A percentile compares a stretch with the other conserved stretches of the same genome.
Evolutionary conservation across 2,113 vertebrate genomes (phyloP).

Genomic region (Cyanoliseus patagonus): DNA sequence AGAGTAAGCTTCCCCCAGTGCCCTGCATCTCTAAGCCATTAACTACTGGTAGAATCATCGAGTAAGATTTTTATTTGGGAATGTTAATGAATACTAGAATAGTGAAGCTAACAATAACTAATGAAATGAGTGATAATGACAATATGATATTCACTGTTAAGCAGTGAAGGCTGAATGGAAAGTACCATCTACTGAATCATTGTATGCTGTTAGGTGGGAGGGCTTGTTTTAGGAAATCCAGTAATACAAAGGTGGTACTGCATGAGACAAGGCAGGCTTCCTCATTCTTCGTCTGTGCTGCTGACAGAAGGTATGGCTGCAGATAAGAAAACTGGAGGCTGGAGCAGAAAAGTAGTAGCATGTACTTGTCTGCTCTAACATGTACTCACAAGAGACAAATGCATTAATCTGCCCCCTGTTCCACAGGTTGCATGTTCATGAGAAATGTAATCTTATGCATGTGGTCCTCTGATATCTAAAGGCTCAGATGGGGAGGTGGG

Average conservation of each 20-base stretch:
- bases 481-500: background rate
- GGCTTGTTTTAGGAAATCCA: background rate
- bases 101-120: background rate
- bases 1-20: background rate
- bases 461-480: background rate
- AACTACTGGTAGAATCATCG: background rate
- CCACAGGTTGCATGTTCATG: background rate
- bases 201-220: background rate
- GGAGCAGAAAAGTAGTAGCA: background rate
- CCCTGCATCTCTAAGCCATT: accelerated
- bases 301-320: background rate
- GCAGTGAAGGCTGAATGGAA: background rate
- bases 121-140: background rate
- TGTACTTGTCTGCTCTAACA: background rate
- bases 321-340: background rate
- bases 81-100: too few species aligned
- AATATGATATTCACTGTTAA: background rate
- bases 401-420: background rate
- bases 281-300: background rate
- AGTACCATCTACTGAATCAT: background rate
- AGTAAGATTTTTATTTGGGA: background rate
- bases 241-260: background rate
- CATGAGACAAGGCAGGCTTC: background rate
- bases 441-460: background rate
- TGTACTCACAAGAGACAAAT: background rate